Evolutionary conservation across 2,797 vertebrate species (phyloP), one percentile per base, ranked within the genome.

Genomic region (Bufotes viridis): DNA sequence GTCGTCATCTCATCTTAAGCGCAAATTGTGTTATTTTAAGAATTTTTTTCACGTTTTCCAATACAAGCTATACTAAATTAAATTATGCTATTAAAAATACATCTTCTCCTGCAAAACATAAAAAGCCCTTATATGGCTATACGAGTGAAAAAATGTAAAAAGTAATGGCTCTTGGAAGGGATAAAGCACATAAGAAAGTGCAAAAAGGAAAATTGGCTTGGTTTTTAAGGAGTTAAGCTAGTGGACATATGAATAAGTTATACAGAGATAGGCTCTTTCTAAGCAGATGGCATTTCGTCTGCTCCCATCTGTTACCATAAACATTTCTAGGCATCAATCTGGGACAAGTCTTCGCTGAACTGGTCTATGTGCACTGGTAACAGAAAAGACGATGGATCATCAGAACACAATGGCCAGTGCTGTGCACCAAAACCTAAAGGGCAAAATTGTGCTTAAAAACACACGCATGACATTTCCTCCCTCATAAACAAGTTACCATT

Each of bases 301-400:
- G 82, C 82, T 81, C 65, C 82, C 87, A 85, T 88, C 87, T 88
- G 87, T 85, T 85, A 85, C 82, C 20, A 65, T 75, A 85, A 75
- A 85, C 63, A 88, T 85, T 85, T 85, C 82, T 81, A 75, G 57
- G 76, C 65, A 81, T 75, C 29, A 53, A 65, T 85, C 70, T 78
- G 78, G 58, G 87, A 88, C 75, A 88, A 85, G 24, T 76, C 67
- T 79, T 26, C 74, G 42, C 34, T 78, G 49, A 88, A 81, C 67
- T 81, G 82, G 82, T 88, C 78, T 85, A 42, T 81, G 82, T 60
- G 42, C 53, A 34, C 84, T 74, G 22, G 57, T 81, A 63, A 85
- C 55, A 61, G 82, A 78, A 34, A 78, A 26, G 22, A 83, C 53
- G 29, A n/a, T 24, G 24, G 20, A 75, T 88, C 53, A 61, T 67